phyloP scores from a whole-genome alignment of 2,113 vertebrate species.

The Lampris incognitus region DNA sequence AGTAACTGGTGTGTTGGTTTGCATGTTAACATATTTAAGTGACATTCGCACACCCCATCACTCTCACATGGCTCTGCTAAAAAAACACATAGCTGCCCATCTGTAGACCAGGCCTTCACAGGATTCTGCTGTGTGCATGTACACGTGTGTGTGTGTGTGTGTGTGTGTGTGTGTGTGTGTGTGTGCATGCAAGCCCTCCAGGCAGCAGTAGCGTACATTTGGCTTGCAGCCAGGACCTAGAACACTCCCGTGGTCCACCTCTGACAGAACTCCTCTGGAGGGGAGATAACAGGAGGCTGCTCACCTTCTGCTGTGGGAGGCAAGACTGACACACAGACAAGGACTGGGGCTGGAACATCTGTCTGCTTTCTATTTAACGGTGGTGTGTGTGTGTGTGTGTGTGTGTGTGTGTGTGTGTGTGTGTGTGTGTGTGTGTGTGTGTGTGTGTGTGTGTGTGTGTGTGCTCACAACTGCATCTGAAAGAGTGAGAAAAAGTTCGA shows the following conservation, averaged over 20 bases:
- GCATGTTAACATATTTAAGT: no score
- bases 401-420: neutral
- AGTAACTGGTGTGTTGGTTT: no score
- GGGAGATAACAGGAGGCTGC: neutral
- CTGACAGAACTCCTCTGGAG: constrained; percentile 26
- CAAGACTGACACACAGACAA: constrained; percentile 21
- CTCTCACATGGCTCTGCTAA: constrained; percentile 3
- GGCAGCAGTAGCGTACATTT: neutral
- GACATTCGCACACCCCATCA: neutral
- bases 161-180: constrained; percentile 20
- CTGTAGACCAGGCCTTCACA: neutral
- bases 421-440: neutral
- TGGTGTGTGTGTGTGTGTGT: neutral
- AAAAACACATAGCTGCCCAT: neutral
- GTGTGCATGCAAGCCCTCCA: neutral
- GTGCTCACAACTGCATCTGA: no score
- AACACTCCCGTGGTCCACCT: constrained; percentile 45
- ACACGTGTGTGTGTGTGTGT: constrained; percentile 14
- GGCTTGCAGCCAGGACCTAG: constrained; percentile 47
- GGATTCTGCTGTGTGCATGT: constrained; percentile 15
- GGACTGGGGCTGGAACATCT: constrained; percentile 36
- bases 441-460: no score
- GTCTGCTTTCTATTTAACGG: constrained; percentile 11
- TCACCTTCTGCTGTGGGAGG: constrained; percentile 51
- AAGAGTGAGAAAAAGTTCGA: constrained; percentile 25